These are phyloP conservation scores for Dasyprocta punctata DNA, from an alignment of 2,113 vertebrate genomes.

Conservation along the genomic window DNA sequence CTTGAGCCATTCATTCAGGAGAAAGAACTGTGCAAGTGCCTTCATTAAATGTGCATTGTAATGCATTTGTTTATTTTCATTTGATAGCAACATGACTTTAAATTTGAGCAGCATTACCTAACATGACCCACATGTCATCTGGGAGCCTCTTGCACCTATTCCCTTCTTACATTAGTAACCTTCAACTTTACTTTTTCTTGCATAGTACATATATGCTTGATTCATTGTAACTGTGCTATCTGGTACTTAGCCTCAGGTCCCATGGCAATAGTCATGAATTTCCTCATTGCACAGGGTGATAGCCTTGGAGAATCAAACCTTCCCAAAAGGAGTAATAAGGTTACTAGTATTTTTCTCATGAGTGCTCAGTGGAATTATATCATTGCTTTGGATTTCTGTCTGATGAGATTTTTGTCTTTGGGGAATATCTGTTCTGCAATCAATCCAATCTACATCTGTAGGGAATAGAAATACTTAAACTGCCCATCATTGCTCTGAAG, in stretches of 20 bases:
- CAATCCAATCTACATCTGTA: constrained; percentile 19
- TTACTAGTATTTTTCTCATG: constrained; percentile 53
- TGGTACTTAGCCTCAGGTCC: not conserved
- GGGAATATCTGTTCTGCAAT: constrained; percentile 38
- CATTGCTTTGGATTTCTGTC: constrained; percentile 55
- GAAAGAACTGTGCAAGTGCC: not conserved
- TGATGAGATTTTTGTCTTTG: constrained; percentile 55
- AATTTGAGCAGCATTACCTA: not conserved
- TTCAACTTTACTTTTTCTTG: not conserved
- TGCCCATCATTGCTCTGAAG: not conserved
- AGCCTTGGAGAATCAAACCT: constrained; percentile 54
- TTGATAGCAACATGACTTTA: not conserved
- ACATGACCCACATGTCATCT: not conserved
- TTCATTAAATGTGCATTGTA: constrained; percentile 9
- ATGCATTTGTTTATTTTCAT: constrained; percentile 7
- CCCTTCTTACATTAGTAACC: not conserved
- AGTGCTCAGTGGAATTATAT: constrained; percentile 42
- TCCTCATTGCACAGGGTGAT: not conserved
- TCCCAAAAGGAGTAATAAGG: constrained; percentile 49
- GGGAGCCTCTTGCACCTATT: not conserved
- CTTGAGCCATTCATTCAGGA: not conserved
- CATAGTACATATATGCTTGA: not conserved
- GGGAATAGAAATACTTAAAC: constrained; percentile 54
- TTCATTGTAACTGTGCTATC: not conserved
- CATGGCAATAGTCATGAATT: constrained; percentile 14